These are phyloP conservation scores for Mirounga angustirostris DNA, from an alignment of 2,113 vertebrate species.

Conservation along the genomic window DNA sequence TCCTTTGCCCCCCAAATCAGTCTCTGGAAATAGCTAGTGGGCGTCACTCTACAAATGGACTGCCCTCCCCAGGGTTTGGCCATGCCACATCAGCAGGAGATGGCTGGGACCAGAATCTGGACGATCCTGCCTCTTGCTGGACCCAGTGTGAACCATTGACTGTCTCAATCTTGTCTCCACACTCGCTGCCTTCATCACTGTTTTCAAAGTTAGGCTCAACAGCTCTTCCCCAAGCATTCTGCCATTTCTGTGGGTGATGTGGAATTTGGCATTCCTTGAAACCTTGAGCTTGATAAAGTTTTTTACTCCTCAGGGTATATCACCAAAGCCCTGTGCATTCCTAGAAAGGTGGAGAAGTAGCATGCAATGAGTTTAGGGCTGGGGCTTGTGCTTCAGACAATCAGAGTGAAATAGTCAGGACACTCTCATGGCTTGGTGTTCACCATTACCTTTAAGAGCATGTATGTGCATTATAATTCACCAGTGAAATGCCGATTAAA, in stretches of 20 bases:
- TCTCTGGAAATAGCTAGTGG: neutral
- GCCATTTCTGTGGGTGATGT: neutral
- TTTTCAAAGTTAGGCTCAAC: neutral
- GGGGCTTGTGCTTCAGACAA: neutral
- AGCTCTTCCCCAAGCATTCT: neutral
- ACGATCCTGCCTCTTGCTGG: neutral
- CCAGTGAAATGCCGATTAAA: neutral
- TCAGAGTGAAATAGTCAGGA: neutral
- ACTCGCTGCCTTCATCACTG: accelerated
- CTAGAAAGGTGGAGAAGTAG: neutral
- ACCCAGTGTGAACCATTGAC: no score
- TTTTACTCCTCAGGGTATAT: neutral
- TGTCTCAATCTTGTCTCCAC: accelerated
- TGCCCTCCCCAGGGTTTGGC: neutral
- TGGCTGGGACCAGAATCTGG: neutral
- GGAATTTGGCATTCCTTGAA: neutral
- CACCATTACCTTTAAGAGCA: neutral
- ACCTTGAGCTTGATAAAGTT: neutral
- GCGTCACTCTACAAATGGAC: neutral
- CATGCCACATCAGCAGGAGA: neutral
- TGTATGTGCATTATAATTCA: neutral
- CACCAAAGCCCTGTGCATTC: neutral
- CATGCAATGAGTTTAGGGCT: neutral
- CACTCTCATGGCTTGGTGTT: neutral
- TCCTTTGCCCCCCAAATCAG: neutral